These are phyloP conservation scores for Drosophila serrata DNA, from an alignment of 1,140 invertebrate genomes.

Conservation along the genomic window DNA sequence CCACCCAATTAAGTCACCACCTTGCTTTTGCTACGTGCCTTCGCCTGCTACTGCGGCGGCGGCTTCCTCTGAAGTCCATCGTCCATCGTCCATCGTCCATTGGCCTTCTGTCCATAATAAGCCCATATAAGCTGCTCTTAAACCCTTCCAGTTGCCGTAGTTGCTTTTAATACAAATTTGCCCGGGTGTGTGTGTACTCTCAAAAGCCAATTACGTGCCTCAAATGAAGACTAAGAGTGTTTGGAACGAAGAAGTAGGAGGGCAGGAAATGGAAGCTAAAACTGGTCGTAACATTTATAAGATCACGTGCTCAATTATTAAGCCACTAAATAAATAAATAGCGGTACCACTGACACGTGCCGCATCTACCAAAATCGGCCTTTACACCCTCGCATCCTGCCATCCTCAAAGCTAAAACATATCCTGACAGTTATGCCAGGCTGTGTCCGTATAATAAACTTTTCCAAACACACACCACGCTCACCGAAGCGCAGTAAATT, in stretches of 20 bases:
- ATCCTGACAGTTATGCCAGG: slow-evolving; percentile 40
- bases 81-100: no score
- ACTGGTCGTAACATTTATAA: slow-evolving; percentile 73
- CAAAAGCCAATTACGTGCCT: slow-evolving; percentile 81
- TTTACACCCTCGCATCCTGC: neutral
- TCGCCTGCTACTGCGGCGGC: slow-evolving; percentile 29
- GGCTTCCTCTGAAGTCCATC: slow-evolving; percentile 40
- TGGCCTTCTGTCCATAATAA: slow-evolving; percentile 54
- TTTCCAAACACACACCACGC: neutral
- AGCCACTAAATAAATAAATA: slow-evolving; percentile 83
- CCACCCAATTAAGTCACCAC: slow-evolving; percentile 39
- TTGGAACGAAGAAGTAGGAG: neutral
- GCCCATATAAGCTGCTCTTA: slow-evolving; percentile 75
- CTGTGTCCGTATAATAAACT: slow-evolving; percentile 51
- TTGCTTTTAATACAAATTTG: slow-evolving; percentile 78
- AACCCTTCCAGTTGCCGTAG: slow-evolving; percentile 70
- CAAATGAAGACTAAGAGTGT: slow-evolving; percentile 36
- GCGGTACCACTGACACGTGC: slow-evolving; percentile 70
- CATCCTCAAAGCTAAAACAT: neutral
- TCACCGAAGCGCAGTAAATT: slow-evolving; percentile 10
- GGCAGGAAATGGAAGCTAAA: slow-evolving; percentile 42
- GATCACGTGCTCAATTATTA: slow-evolving; percentile 83
- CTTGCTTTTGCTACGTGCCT: slow-evolving; percentile 54
- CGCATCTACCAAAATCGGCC: slow-evolving; percentile 23
- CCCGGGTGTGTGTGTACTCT: slow-evolving; percentile 57